phyloP scores from a whole-genome alignment of 2,888 invertebrate genomes.

The Zhuqinia jingwanae region DNA sequence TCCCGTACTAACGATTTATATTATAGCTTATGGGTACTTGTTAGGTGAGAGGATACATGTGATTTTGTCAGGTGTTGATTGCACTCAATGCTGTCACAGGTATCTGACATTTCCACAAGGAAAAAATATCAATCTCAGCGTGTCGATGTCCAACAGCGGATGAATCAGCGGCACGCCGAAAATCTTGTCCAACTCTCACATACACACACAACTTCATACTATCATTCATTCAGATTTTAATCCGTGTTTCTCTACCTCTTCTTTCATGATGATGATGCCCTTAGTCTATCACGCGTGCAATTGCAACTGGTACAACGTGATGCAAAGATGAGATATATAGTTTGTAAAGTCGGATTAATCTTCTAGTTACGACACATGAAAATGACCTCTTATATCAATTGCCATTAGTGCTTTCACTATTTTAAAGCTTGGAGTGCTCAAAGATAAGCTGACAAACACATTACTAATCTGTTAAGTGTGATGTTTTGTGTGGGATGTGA shows the following conservation, averaged over 20 bases:
- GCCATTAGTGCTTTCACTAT: not conserved
- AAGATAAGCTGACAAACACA: too few species aligned
- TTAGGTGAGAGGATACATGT: conserved; percentile 30
- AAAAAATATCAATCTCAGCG: conserved; percentile 59
- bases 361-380: too few species aligned
- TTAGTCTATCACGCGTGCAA: not conserved
- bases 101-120: conserved; percentile 55
- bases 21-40: conserved; percentile 66
- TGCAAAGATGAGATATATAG: too few species aligned
- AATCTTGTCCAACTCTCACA: not conserved
- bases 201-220: not conserved
- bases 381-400: too few species aligned
- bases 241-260: not conserved
- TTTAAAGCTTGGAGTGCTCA: too few species aligned
- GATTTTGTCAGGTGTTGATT: conserved; percentile 72
- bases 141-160: conserved; percentile 20
- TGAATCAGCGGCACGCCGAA: conserved; percentile 33
- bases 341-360: too few species aligned
- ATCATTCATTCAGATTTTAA: not conserved
- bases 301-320: too few species aligned
- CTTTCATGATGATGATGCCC: not conserved
- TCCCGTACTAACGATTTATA: conserved; percentile 47
- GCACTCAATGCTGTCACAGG: conserved; percentile 46
- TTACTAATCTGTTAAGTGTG: too few species aligned
- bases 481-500: not conserved